Conservation (phyloP, 2,113 vertebrate genomes). For the Phaethon lepturus region DNA sequence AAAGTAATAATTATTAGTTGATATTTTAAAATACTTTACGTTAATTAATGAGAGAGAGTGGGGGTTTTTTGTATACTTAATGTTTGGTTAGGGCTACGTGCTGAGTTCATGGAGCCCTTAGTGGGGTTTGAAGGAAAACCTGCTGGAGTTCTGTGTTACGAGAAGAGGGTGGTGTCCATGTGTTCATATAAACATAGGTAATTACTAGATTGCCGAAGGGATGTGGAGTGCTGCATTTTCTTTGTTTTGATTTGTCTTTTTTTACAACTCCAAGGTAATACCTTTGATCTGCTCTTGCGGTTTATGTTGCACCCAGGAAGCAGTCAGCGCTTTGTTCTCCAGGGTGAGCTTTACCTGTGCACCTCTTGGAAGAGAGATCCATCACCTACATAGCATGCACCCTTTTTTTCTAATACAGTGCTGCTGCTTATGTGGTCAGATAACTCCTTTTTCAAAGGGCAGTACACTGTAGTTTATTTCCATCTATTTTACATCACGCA, state of each 20-base stretch:
- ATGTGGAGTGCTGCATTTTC: neutral
- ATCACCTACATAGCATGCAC: neutral
- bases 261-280: neutral
- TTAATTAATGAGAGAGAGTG: neutral
- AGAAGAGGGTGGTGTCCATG: neutral
- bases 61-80: neutral
- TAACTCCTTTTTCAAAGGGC: neutral
- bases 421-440: neutral
- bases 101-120: neutral
- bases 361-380: neutral
- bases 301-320: neutral
- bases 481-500: neutral
- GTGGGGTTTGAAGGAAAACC: neutral
- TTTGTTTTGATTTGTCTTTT: constrained; percentile 6
- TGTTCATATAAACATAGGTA: neutral
- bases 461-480: neutral
- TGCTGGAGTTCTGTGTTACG: neutral
- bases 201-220: neutral
- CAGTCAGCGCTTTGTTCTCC: neutral
- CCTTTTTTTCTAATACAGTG: neutral
- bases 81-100: neutral
- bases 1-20: neutral
- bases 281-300: constrained; percentile 22
- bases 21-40: neutral
- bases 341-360: neutral